A percentile compares a stretch with the other conserved stretches of the same genome.
Evolutionary conservation across 2,888 invertebrate genomes (phyloP).

Genomic region (Drosophila phalerata): DNA sequence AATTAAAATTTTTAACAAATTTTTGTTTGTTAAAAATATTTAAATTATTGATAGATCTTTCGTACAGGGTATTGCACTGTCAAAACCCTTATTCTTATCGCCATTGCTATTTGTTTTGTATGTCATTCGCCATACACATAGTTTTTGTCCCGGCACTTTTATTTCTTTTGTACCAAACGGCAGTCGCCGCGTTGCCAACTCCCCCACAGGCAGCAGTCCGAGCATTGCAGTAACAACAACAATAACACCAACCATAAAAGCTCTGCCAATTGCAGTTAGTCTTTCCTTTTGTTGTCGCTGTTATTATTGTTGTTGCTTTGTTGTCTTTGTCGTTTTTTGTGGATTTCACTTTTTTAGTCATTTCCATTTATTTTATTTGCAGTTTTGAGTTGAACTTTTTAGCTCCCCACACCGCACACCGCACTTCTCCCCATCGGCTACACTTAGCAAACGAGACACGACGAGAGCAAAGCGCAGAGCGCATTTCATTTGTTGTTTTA

Average conservation of each 20-base stretch:
- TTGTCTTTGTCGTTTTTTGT: conserved; percentile 56
- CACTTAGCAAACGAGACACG: conserved; percentile 18
- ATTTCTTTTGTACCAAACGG: conserved; percentile 53
- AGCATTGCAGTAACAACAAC: conserved; percentile 24
- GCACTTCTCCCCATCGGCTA: neutral
- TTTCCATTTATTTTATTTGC: conserved; percentile 69
- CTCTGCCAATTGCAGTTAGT: conserved; percentile 48
- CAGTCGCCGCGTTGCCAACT: conserved; percentile 50
- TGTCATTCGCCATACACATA: conserved; percentile 45
- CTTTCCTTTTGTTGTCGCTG: conserved; percentile 13
- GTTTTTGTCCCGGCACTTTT: conserved; percentile 37
- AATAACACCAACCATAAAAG: conserved; percentile 29
- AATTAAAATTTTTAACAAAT: neutral
- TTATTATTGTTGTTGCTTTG: conserved; percentile 29
- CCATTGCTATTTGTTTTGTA: conserved; percentile 39
- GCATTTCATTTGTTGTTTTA: conserved; percentile 56
- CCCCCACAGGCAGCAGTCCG: conserved; percentile 46
- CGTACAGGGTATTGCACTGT: conserved; percentile 16
- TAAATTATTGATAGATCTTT: neutral
- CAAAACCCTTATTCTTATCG: neutral
- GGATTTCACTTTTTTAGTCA: conserved; percentile 69
- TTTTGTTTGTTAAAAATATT: neutral
- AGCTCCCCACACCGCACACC: conserved; percentile 17
- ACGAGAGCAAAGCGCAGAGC: conserved; percentile 27
- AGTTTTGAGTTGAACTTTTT: conserved; percentile 66